These are phyloP conservation scores for Ochropacha duplaris DNA, from an alignment of 2,888 invertebrate species.

Conservation along the genomic window DNA sequence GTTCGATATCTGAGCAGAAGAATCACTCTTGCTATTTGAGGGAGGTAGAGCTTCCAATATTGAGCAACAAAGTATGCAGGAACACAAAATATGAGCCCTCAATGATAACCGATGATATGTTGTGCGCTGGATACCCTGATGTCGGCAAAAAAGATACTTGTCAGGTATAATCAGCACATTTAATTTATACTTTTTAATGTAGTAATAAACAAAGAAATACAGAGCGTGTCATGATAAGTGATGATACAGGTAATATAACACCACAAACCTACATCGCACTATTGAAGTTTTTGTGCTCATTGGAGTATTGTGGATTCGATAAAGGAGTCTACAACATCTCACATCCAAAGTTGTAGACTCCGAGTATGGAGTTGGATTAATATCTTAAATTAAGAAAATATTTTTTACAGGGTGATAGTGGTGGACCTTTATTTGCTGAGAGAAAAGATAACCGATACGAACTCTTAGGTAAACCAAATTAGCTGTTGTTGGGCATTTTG, in stretches of 20 bases:
- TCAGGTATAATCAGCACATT: constrained; percentile 81
- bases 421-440: constrained; percentile 88
- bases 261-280: no score
- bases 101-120: constrained; percentile 94
- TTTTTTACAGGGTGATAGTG: constrained; percentile 87
- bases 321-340: no score
- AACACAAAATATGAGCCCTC: constrained; percentile 89
- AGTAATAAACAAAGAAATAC: no score
- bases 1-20: constrained; percentile 91
- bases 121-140: constrained; percentile 91
- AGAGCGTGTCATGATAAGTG: no score
- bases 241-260: no score
- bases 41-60: constrained; percentile 89
- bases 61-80: constrained; percentile 87
- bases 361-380: no score
- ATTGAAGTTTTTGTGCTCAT: no score
- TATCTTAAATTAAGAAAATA: no score
- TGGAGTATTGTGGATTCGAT: no score
- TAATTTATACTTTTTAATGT: no score
- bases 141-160: constrained; percentile 90
- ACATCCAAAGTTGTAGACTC: no score
- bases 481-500: neutral
- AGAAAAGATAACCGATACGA: constrained; percentile 88
- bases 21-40: constrained; percentile 91
- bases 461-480: constrained; percentile 84